phyloP scores from a whole-genome alignment of 2,797 vertebrate genomes.

The Ispidina picta region DNA sequence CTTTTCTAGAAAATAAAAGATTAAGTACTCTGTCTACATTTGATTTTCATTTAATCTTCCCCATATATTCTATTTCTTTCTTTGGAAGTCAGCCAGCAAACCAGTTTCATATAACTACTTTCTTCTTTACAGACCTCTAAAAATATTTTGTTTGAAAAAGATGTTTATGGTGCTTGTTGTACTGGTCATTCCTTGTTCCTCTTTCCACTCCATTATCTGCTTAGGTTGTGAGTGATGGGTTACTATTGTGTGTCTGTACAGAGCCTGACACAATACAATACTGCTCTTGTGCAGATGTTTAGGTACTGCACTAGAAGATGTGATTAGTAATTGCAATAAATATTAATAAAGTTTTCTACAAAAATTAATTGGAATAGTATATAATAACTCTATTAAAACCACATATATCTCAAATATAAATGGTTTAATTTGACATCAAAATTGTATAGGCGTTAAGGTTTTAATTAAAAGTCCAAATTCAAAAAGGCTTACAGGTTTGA shows the following conservation, averaged over 20 bases:
- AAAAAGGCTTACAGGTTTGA: background rate
- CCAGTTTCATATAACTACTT: background rate
- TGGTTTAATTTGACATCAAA: background rate
- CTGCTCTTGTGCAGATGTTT: background rate
- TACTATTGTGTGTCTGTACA: background rate
- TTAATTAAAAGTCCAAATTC: no score
- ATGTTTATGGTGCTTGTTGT: background rate
- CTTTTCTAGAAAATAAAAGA: background rate
- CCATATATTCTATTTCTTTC: slow-evolving; percentile 7
- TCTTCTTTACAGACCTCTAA: slow-evolving; percentile 7
- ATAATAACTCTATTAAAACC: background rate
- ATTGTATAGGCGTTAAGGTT: background rate
- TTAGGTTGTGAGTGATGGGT: background rate
- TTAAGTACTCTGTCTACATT: slow-evolving; percentile 38
- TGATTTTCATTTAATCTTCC: slow-evolving; percentile 51
- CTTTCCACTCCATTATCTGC: background rate
- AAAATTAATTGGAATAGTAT: background rate
- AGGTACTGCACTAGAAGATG: background rate
- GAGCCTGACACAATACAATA: background rate
- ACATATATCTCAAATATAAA: background rate
- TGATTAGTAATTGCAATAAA: background rate
- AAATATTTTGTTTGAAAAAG: slow-evolving; percentile 26
- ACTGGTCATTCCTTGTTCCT: background rate
- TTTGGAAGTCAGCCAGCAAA: background rate
- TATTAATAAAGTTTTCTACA: background rate